phyloP scores from a whole-genome alignment of 2,113 vertebrate genomes.

The Prolemur simus region DNA sequence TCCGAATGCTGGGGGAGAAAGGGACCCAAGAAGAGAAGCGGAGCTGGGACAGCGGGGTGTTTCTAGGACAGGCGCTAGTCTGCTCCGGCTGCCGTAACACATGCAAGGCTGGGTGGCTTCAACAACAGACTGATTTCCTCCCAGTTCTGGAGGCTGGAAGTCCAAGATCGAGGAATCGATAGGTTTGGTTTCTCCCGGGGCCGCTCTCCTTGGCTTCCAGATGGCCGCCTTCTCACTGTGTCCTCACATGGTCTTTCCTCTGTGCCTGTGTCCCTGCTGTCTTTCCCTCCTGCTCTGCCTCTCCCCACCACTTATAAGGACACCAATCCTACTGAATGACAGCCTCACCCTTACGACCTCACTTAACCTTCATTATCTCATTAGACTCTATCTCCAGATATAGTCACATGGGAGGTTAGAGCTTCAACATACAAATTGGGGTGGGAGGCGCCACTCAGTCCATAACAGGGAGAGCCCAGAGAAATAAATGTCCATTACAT shows the following conservation, averaged over 20 bases:
- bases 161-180: background rate
- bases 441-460: background rate
- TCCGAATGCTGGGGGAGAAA: too few relatives aligned
- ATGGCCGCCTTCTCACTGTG: background rate
- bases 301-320: background rate
- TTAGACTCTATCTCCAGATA: background rate
- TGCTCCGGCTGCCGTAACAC: rapidly evolving
- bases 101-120: background rate
- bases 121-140: background rate
- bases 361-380: background rate
- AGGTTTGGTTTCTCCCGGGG: background rate
- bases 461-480: background rate
- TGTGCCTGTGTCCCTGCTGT: rapidly evolving
- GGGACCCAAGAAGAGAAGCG: background rate
- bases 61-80: background rate
- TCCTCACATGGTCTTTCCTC: background rate
- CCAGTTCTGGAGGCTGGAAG: background rate
- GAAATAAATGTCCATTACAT: background rate
- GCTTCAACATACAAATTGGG: background rate
- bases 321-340: background rate
- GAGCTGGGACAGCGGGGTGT: background rate
- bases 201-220: background rate
- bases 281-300: background rate
- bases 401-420: background rate
- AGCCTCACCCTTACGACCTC: background rate